Base-by-base conservation (phyloP, 1,140 invertebrate species). In the Drosophila ohnishii region DNA sequence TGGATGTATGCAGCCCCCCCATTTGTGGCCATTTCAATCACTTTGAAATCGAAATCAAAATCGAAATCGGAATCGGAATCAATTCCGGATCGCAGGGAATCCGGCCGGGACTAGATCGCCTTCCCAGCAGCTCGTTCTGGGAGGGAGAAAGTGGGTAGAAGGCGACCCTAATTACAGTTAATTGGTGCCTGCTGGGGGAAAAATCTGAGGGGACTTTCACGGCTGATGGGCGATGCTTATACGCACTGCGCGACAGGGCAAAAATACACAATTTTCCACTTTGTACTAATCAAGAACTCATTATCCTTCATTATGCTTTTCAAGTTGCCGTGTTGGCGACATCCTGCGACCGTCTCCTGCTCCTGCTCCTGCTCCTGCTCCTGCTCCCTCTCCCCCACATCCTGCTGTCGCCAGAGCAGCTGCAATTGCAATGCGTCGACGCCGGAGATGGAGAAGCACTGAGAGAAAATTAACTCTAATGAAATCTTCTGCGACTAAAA, bases 241-340 rank as follows among this genome's bases (percentile, higher is more conserved):
- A 69, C 65, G 65, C 65, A 69, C 65, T 66, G 61, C 61, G 61
- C 51, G 62, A 73, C 69, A 74, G 69, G 47, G 59, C 67, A 81
- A 77, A 81, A 81, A 82, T 82, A 82, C 79, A 82, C 79, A 82
- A 82, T 82, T 82, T 82, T 82, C 79, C 79, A 82, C 79, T 82
- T 82, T 82, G 79, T 82, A 82, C 79, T 82, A 82, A 82, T 82
- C 79, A 82, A 81, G 79, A 82, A 82, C 79, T 82, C 79, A 82
- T 82, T 82, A 82, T 82, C 79, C 78, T 82, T 82, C 79, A 82
- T 82, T 82, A 82, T 82, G 79, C 79, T 77, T 82, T 82, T 77
- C 78, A 76, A 80, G 78, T 57, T 76, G 78, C 73, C 60, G 78
- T 80, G 78, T 60, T 45, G 69, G 62, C 75, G 37, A 63, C 70